These are phyloP conservation scores for Spea bombifrons DNA, from an alignment of 2,113 vertebrate genomes.

Conservation along the genomic window DNA sequence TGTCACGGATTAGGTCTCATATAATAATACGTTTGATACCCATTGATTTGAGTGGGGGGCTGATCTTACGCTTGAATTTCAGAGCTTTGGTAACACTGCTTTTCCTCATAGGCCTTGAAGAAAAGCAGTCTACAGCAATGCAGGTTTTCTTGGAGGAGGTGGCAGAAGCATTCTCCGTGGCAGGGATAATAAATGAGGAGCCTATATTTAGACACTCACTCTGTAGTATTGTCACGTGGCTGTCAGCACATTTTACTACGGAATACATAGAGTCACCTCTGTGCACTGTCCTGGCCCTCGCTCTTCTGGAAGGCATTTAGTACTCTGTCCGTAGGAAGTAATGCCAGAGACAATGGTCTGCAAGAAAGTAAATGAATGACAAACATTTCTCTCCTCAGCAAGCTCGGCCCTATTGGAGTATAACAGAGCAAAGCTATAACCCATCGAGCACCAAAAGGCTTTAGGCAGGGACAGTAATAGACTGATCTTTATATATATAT, in stretches of 20 bases:
- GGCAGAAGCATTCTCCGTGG: conserved; percentile 48
- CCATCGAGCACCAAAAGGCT: not conserved
- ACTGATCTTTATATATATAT: not conserved
- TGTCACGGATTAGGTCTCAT: too few relatives aligned
- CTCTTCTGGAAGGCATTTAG: conserved; percentile 51
- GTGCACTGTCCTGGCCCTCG: conserved; percentile 43
- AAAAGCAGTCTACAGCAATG: conserved; percentile 32
- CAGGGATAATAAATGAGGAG: conserved; percentile 57
- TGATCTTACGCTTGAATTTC: too few relatives aligned
- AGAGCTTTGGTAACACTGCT: too few relatives aligned
- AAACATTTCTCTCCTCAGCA: not conserved
- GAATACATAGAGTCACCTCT: conserved; percentile 49
- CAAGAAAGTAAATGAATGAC: conserved; percentile 13
- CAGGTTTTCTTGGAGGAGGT: conserved; percentile 37
- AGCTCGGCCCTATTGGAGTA: not conserved
- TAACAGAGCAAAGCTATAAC: not conserved
- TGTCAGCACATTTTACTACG: conserved; percentile 57
- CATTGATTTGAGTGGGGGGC: too few relatives aligned
- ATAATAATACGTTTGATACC: too few relatives aligned
- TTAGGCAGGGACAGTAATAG: not conserved
- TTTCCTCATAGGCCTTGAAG: conserved; percentile 1
- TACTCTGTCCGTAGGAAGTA: conserved; percentile 23
- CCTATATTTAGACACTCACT: conserved; percentile 60
- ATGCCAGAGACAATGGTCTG: conserved; percentile 22
- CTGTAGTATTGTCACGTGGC: conserved; percentile 50